Percentiles rank a stretch among this genome's conserved stretches.
Conservation (phyloP, 1,140 invertebrate species). For the Planococcus citri region DNA sequence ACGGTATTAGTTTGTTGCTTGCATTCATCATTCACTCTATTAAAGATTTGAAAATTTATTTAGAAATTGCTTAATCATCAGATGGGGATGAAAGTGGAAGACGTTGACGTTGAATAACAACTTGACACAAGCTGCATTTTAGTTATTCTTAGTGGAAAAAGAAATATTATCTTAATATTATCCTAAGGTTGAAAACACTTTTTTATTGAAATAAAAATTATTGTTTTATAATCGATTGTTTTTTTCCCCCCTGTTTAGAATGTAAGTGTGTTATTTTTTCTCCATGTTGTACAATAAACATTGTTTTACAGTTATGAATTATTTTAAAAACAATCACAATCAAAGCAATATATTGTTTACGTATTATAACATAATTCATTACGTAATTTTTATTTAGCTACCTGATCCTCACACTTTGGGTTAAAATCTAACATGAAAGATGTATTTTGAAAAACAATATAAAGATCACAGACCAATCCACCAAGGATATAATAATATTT, state of each 20-base stretch:
- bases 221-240: conserved; percentile 6
- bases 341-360: no score
- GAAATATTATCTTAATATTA: conserved; percentile 4
- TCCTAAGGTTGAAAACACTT: conserved; percentile 12
- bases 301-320: not conserved
- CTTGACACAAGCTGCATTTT: not conserved
- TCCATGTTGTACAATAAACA: conserved; percentile 4
- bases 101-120: conserved; percentile 4
- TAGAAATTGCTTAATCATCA: conserved; percentile 13
- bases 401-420: no score
- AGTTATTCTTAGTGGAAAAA: not conserved
- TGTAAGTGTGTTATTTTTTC: conserved; percentile 9
- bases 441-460: no score
- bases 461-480: no score
- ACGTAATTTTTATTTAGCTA: no score
- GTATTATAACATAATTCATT: no score
- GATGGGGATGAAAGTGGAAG: conserved; percentile 10
- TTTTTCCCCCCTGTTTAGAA: conserved; percentile 14
- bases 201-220: conserved; percentile 12
- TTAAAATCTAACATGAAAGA: no score
- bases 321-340: no score
- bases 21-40: no score
- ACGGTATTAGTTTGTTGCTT: no score
- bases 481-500: no score
- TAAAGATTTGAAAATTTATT: not conserved